Evolutionary conservation across 2,797 vertebrate genomes (phyloP).

Genomic region (Dicrostonyx torquatus): DNA sequence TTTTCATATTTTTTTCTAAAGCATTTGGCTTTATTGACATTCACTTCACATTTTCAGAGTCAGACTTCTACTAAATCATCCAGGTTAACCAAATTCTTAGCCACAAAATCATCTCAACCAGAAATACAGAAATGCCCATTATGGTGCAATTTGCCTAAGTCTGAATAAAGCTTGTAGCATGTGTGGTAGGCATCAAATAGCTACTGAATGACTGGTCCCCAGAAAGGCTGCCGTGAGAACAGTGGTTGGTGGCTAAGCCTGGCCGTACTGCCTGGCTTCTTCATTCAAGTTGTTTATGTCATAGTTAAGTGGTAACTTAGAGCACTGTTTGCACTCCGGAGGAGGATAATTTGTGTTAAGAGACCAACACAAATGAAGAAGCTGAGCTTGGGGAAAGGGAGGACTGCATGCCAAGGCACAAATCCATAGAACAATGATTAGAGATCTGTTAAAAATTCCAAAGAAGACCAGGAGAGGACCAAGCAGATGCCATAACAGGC

Average conservation of each 20-base stretch:
- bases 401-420: background rate
- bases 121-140: background rate
- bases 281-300: background rate
- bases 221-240: background rate
- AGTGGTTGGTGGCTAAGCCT: background rate
- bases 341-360: background rate
- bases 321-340: background rate
- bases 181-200: background rate
- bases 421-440: background rate
- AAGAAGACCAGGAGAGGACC: background rate
- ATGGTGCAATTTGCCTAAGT: background rate
- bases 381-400: background rate
- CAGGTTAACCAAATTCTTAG: background rate
- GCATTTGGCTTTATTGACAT: background rate
- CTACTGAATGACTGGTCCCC: background rate
- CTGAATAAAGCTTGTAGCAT: background rate
- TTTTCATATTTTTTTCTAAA: background rate
- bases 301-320: background rate
- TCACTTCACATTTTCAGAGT: background rate
- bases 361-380: background rate
- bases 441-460: background rate
- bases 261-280: background rate
- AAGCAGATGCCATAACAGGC: too few species aligned
- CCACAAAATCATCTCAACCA: conserved; percentile 21
- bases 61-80: background rate